Conservation (phyloP, 2,797 vertebrate genomes). For the Anguilla marmorata region DNA sequence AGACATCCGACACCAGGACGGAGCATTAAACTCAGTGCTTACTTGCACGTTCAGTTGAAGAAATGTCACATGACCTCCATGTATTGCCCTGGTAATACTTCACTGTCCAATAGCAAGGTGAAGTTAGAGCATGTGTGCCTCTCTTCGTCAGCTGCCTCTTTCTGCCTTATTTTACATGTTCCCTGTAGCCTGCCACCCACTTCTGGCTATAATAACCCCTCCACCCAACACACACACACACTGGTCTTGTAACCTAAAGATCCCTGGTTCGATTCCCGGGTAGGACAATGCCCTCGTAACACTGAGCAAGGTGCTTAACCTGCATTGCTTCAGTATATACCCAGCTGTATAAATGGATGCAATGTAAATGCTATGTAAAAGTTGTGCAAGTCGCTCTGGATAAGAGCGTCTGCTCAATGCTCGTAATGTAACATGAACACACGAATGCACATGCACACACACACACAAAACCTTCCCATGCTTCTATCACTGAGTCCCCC, state of each 20-base stretch:
- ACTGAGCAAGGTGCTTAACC: no score
- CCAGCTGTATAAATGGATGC: no score
- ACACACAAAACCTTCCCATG: neutral
- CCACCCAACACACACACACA: neutral
- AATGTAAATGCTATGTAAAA: no score
- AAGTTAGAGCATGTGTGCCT: neutral
- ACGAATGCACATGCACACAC: neutral
- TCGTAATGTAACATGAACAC: no score
- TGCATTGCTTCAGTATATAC: no score
- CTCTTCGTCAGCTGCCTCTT: no score
- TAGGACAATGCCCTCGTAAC: no score
- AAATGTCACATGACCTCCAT: conserved; percentile 6
- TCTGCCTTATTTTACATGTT: neutral
- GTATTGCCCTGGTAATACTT: neutral
- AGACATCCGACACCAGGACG: conserved; percentile 22
- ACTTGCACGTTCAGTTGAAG: neutral
- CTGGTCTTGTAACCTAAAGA: no score
- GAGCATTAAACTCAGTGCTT: neutral
- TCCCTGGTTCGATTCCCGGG: no score
- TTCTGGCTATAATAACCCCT: neutral
- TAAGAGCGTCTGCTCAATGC: no score
- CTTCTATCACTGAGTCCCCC: neutral
- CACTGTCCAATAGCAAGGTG: neutral
- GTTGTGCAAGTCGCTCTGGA: no score
- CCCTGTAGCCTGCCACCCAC: neutral